Evolutionary conservation across 2,797 vertebrate genomes (phyloP).

Genomic region (Coccyzus lansbergi): DNA sequence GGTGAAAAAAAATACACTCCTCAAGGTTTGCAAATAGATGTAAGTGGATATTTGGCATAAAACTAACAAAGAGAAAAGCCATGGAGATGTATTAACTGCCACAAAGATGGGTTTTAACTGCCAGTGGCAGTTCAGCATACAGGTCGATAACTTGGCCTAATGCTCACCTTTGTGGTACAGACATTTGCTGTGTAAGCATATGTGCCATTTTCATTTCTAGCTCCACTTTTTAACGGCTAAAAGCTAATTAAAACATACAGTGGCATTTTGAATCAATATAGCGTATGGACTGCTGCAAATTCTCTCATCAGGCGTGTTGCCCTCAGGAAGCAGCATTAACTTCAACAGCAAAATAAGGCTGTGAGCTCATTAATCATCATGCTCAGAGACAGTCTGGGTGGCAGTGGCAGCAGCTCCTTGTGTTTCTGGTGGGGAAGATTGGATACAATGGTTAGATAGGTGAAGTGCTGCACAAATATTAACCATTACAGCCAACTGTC

Average conservation of each 20-base stretch:
- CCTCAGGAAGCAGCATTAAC: conserved; percentile 72
- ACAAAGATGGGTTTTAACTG: not conserved
- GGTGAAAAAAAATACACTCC: conserved; percentile 47
- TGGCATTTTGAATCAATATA: conserved; percentile 71
- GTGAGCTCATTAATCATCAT: conserved; percentile 68
- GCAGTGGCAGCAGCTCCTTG: conserved; percentile 38
- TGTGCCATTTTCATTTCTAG: conserved; percentile 49
- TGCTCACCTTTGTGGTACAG: conserved; percentile 41
- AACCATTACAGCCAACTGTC: conserved; percentile 50
- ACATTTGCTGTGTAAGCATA: conserved; percentile 20
- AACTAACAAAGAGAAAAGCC: conserved; percentile 26
- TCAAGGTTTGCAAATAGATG: conserved; percentile 48
- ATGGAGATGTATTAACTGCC: conserved; percentile 21
- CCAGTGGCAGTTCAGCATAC: not conserved
- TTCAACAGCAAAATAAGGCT: conserved; percentile 68
- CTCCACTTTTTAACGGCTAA: conserved; percentile 54
- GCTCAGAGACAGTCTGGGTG: conserved; percentile 40
- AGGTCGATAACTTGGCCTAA: not conserved
- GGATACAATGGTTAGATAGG: conserved; percentile 42
- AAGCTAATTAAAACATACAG: conserved; percentile 70
- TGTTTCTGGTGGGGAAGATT: conserved; percentile 31
- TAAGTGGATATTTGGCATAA: conserved; percentile 57
- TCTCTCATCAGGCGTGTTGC: conserved; percentile 66
- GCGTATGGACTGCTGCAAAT: conserved; percentile 70
- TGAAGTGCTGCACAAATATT: conserved; percentile 47